Evolutionary conservation across 30 jellyfish, hydroid and myxozoan species (phyloP), one percentile per base, ranked within the genome.

Genomic region (Chrysaora quinquecirrha): DNA sequence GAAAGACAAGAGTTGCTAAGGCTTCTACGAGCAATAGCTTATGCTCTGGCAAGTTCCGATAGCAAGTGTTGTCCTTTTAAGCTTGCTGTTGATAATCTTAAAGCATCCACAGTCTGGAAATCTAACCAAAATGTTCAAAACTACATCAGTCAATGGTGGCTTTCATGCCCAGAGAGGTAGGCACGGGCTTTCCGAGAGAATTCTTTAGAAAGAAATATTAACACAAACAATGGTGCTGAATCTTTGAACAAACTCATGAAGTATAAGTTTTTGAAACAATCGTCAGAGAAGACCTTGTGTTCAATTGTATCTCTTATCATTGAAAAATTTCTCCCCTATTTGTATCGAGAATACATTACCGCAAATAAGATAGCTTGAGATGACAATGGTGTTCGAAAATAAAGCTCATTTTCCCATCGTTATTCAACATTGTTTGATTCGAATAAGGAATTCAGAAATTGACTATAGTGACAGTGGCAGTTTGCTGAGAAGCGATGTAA

Each of bases 221-320:
- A 70, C 27, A 70, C 82, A 65, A 70, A 70, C 82, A 70, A 70
- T 70, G 82, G 82, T 14, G 82, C 82, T 0, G 82, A 70, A 70
- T 70, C 82, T 0, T n/a, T 70, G 68, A 70, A 32, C 31, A 70
- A 70, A 65, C 66, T 70, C 21, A 27, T 70, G 69, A 70, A 70
- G 38, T 70, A 70, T 28, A 70, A 70, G 43, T 38, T 70, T 70
- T 38, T 70, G 43, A 70, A 38, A 56, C 33, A 38, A 56, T 70
- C 82, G 22, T 31, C 82, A 47, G 66, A 70, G 38, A 70, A 70
- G 82, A 32, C 82, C 3, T 65, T 70, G 34, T 70, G 82, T 35
- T 64, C 66, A 35, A 70, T 70, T 34, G 38, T 56, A 9, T 50
- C 21, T 16, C n/a, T 70, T 29, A 38, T 70, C 25, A 70, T 70